A percentile compares a stretch with the other conserved stretches of the same genome.
phyloP scores from a whole-genome alignment of 2,888 invertebrate genomes.

The Oligia fasciuncula region DNA sequence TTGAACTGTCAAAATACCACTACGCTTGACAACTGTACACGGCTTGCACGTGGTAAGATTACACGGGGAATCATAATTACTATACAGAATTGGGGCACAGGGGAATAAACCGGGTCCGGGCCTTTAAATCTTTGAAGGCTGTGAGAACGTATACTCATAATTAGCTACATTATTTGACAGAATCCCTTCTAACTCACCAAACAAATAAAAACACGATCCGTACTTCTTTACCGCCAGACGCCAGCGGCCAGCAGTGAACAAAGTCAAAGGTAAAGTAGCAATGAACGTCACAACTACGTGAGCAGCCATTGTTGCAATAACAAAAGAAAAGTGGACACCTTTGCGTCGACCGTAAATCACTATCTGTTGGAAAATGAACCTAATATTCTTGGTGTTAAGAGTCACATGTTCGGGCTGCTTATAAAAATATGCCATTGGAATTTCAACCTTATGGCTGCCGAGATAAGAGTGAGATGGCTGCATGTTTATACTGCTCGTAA shows the following conservation, averaged over 20 bases:
- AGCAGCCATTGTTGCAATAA: constrained; percentile 41
- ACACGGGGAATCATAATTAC: no score
- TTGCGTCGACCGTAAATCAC: constrained; percentile 1
- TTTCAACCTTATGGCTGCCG: not conserved
- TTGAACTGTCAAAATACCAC: no score
- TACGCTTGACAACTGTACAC: no score
- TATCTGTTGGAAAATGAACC: constrained; percentile 20
- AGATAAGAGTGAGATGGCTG: not conserved
- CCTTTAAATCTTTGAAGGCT: not conserved
- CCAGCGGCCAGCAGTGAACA: constrained; percentile 7
- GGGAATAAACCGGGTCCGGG: not conserved
- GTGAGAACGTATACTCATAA: not conserved
- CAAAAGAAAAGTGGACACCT: constrained; percentile 50
- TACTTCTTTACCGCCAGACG: not conserved
- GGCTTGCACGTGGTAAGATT: no score
- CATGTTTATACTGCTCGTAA: constrained; percentile 8
- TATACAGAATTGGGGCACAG: no score
- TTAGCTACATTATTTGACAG: not conserved
- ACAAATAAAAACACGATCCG: not conserved
- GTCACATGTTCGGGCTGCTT: not conserved
- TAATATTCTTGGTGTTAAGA: not conserved
- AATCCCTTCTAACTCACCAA: not conserved
- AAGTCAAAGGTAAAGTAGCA: constrained; percentile 48
- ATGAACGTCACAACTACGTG: constrained; percentile 28
- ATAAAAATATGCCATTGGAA: not conserved